A percentile compares a stretch with the other conserved stretches of the same genome.
Conservation (phyloP, 2,888 invertebrate genomes). For the Sialis fuliginosa region DNA sequence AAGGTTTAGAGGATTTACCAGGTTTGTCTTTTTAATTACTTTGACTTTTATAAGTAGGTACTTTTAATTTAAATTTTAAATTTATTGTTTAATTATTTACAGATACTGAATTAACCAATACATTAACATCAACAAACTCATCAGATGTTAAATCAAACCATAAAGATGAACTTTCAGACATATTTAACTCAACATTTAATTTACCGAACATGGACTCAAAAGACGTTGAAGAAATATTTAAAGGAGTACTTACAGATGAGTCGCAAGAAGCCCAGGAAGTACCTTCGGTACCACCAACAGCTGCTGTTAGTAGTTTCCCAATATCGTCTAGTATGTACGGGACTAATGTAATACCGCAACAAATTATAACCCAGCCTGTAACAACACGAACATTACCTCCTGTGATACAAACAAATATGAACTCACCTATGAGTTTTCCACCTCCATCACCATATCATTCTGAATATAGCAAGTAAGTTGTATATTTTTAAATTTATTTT, state of each 20-base stretch:
- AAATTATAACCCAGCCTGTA: slow-evolving; percentile 12
- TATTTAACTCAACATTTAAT: slow-evolving; percentile 50
- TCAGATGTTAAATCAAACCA: slow-evolving; percentile 32
- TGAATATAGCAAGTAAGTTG: slow-evolving; percentile 62
- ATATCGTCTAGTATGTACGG: slow-evolving; percentile 10
- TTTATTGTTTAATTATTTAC: slow-evolving; percentile 8
- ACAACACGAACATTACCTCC: slow-evolving; percentile 27
- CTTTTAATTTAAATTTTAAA: background rate
- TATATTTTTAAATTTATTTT: background rate
- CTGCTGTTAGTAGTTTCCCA: slow-evolving; percentile 27
- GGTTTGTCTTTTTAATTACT: slow-evolving; percentile 13
- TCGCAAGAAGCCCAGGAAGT: slow-evolving; percentile 65
- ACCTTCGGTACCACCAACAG: slow-evolving; percentile 27
- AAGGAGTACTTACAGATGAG: slow-evolving; percentile 73
- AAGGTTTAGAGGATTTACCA: slow-evolving; percentile 29
- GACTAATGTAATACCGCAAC: slow-evolving; percentile 3
- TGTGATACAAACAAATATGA: slow-evolving; percentile 31
- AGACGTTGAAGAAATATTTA: slow-evolving; percentile 83
- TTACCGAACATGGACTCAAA: slow-evolving; percentile 77
- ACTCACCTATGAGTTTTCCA: slow-evolving; percentile 55
- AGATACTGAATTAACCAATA: slow-evolving; percentile 23
- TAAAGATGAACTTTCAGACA: slow-evolving; percentile 54
- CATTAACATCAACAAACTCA: slow-evolving; percentile 18
- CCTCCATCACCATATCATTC: slow-evolving; percentile 62
- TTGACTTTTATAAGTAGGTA: background rate